These are phyloP conservation scores for Manis pentadactyla DNA, from an alignment of 2,797 vertebrate species.

Conservation along the genomic window DNA sequence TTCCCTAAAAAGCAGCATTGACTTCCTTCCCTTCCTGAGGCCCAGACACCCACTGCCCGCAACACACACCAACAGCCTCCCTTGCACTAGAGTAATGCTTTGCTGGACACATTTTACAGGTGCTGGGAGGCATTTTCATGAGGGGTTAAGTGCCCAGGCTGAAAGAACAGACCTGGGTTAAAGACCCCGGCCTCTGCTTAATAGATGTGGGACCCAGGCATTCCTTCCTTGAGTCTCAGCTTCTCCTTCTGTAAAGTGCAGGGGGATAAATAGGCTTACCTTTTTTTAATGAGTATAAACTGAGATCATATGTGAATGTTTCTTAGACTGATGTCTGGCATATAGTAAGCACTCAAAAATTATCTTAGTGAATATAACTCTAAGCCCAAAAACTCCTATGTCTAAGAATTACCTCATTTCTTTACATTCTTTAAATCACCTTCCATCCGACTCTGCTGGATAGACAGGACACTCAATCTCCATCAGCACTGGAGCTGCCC, in stretches of 20 bases:
- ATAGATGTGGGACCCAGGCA: background rate
- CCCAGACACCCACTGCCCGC: background rate
- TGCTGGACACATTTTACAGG: background rate
- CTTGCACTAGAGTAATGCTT: no score
- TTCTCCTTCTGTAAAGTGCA: slow-evolving; percentile 20
- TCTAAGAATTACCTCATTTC: background rate
- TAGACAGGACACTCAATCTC: background rate
- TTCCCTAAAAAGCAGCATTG: background rate
- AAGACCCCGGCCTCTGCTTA: background rate
- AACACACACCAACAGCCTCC: background rate
- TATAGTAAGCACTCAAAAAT: background rate
- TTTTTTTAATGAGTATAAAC: background rate
- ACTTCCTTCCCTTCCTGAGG: background rate
- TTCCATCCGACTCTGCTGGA: background rate
- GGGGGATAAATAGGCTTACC: background rate
- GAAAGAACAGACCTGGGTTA: background rate
- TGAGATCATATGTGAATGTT: background rate
- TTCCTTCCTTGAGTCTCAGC: background rate
- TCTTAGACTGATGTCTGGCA: background rate
- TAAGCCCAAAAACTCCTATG: background rate
- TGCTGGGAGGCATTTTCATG: background rate
- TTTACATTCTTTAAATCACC: background rate
- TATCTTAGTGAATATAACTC: background rate
- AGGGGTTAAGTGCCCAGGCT: background rate
- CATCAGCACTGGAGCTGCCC: background rate